Percentiles rank a stretch among this genome's conserved stretches.
These are phyloP conservation scores for Lethrus apterus DNA, from an alignment of 1,140 invertebrate species.

Conservation along the genomic window DNA sequence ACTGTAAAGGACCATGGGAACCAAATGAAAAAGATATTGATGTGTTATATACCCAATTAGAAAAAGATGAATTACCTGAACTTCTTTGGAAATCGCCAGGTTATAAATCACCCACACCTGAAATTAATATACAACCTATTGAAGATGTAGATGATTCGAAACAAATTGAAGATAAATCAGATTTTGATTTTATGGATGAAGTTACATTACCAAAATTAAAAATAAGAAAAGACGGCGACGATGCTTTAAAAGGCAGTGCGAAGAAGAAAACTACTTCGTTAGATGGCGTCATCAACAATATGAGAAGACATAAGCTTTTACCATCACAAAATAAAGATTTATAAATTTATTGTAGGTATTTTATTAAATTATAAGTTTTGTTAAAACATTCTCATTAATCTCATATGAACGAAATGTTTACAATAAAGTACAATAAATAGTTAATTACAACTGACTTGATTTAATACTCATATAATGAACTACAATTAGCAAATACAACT, in stretches of 20 bases:
- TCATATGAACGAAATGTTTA: too few relatives aligned
- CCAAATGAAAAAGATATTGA: slow-evolving; percentile 35
- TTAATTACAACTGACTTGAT: too few relatives aligned
- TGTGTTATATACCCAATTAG: slow-evolving; percentile 31
- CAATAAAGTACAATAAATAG: too few relatives aligned
- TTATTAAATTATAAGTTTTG: too few relatives aligned
- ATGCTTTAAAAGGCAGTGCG: slow-evolving; percentile 60
- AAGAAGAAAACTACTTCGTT: slow-evolving; percentile 71
- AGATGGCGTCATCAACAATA: slow-evolving; percentile 64
- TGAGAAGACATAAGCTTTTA: slow-evolving; percentile 53
- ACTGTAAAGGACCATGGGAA: slow-evolving; percentile 32
- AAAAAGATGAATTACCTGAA: slow-evolving; percentile 34
- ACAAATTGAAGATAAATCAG: slow-evolving; percentile 52
- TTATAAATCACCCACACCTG: slow-evolving; percentile 37
- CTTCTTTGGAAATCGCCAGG: slow-evolving; percentile 37
- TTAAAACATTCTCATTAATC: too few relatives aligned
- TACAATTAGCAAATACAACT: too few relatives aligned
- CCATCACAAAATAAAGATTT: slow-evolving; percentile 18
- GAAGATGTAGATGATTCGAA: slow-evolving; percentile 28
- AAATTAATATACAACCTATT: slow-evolving; percentile 25
- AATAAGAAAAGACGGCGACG: slow-evolving; percentile 53
- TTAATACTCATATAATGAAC: too few relatives aligned
- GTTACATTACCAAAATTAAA: slow-evolving; percentile 56
- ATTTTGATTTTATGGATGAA: slow-evolving; percentile 72
- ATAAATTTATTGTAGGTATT: too few relatives aligned